A percentile compares a stretch with the other conserved stretches of the same genome.
Evolutionary conservation across 2,113 vertebrate species (phyloP).

Genomic region (Sitta europaea): DNA sequence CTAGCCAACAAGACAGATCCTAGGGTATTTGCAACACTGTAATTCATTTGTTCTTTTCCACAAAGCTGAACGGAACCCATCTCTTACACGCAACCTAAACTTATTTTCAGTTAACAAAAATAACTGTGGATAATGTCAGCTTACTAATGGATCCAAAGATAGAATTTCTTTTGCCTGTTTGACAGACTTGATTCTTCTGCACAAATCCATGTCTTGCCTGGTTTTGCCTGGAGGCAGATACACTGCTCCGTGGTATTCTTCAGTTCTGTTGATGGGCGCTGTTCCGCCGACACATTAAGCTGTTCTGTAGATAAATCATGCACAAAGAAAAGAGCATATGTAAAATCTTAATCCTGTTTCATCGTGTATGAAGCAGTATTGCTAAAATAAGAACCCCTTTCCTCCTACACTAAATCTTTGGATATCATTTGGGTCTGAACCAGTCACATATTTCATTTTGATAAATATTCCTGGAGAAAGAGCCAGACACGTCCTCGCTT

Average conservation of each 20-base stretch:
- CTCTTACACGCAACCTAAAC: not conserved
- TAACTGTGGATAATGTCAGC: not conserved
- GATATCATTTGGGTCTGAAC: not conserved
- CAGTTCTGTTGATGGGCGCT: not conserved
- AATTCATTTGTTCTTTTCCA: not conserved
- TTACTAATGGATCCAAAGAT: not conserved
- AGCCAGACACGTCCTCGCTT: not conserved
- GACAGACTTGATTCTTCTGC: not conserved
- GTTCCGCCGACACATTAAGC: not conserved
- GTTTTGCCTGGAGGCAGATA: not conserved
- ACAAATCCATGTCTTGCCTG: not conserved
- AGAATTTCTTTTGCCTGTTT: not conserved
- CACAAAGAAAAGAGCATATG: constrained; percentile 18
- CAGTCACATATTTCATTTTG: not conserved
- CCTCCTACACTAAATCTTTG: not conserved
- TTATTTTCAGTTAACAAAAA: not conserved
- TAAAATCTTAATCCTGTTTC: constrained; percentile 24
- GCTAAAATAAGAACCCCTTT: constrained; percentile 9
- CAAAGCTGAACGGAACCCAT: not conserved
- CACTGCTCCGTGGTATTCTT: not conserved
- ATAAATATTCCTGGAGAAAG: not conserved
- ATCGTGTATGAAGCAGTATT: not conserved
- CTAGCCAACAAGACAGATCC: not conserved
- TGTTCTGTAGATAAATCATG: constrained; percentile 37
- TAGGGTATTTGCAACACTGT: not conserved